Conservation (phyloP, 2,113 vertebrate species). For the Smithornis capensis region DNA sequence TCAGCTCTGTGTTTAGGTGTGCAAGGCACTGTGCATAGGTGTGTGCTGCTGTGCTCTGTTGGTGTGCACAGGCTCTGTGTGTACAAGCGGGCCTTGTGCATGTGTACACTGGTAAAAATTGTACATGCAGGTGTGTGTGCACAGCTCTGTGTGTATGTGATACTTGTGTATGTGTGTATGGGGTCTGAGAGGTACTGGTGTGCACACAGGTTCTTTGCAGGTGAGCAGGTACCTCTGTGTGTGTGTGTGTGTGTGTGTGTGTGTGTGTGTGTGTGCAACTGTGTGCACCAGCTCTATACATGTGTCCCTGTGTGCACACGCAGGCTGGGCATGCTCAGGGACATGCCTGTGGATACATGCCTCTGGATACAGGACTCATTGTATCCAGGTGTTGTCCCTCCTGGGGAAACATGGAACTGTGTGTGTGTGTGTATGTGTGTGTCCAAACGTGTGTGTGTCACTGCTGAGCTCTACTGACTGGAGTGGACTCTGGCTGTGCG, state of each 20-base stretch:
- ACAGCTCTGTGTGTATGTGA: fast-evolving
- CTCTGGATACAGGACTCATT: not conserved
- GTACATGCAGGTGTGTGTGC: fast-evolving
- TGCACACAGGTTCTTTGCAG: not conserved
- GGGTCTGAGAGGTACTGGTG: not conserved
- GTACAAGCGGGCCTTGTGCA: not conserved
- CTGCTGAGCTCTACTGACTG: not conserved
- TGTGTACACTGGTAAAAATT: not conserved
- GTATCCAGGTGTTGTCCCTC: fast-evolving
- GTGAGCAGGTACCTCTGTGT: not conserved
- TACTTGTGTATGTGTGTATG: fast-evolving
- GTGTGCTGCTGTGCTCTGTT: not conserved
- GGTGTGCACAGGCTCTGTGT: not conserved
- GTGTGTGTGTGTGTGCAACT: not conserved
- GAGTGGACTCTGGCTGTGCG: not conserved
- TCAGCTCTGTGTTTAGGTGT: too few species aligned
- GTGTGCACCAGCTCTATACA: fast-evolving
- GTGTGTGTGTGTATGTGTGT: too few species aligned
- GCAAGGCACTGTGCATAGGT: fast-evolving
- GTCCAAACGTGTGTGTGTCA: not conserved
- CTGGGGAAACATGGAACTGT: not conserved
- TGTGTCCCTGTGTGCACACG: not conserved
- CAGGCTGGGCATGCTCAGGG: not conserved
- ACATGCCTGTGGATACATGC: fast-evolving
- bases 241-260: too few species aligned